Percentiles rank a stretch among this genome's conserved stretches.
Evolutionary conservation across 37 sponge, comb jelly and placozoan species (phyloP).

Genomic region (Aphrocallistes beatrix): DNA sequence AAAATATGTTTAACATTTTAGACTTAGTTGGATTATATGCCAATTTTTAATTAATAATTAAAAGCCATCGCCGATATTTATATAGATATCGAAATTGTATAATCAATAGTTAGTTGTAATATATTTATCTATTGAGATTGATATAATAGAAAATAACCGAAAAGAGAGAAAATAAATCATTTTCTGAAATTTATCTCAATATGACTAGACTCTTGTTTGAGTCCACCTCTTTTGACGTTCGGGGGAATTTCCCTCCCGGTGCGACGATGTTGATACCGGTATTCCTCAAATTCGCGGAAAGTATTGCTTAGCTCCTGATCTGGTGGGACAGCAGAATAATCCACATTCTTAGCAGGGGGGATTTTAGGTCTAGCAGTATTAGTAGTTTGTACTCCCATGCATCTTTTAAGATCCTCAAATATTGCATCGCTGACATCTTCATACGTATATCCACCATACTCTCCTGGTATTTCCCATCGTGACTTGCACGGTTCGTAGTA

Average conservation of each 20-base stretch:
- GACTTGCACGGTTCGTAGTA: background rate
- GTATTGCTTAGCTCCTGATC: background rate
- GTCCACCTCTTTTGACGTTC: no score
- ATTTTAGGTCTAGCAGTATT: background rate
- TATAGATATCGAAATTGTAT: no score
- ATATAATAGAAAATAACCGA: no score
- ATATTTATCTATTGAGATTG: no score
- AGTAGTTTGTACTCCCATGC: background rate
- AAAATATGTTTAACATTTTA: no score
- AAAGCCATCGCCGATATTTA: no score
- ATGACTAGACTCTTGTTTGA: no score
- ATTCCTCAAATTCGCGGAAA: background rate
- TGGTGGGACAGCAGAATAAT: background rate
- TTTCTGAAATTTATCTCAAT: no score
- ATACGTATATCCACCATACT: background rate
- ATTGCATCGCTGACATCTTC: background rate
- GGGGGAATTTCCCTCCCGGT: background rate
- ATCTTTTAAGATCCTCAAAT: background rate
- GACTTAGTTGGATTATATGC: no score
- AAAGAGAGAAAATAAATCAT: no score
- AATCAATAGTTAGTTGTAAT: no score
- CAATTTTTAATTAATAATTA: no score
- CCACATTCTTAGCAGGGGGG: background rate
- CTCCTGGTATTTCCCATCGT: background rate
- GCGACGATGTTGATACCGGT: background rate